phyloP scores from a whole-genome alignment of 2,888 invertebrate genomes.

The Ophraella communa region DNA sequence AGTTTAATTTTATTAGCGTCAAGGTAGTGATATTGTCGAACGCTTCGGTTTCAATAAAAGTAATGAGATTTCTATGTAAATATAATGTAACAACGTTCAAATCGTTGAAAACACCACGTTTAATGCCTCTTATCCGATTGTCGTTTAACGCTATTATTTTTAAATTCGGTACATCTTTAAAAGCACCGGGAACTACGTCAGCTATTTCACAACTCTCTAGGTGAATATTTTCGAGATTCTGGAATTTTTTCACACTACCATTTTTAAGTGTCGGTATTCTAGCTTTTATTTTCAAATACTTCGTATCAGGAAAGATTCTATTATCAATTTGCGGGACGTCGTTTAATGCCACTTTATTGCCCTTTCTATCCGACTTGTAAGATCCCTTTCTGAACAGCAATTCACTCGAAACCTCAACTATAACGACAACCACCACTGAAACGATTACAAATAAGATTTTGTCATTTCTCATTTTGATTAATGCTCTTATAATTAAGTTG shows the following conservation, averaged over 20 bases:
- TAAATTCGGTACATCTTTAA: constrained; percentile 38
- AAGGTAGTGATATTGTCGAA: constrained; percentile 48
- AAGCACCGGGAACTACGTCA: constrained; percentile 35
- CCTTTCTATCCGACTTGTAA: constrained; percentile 34
- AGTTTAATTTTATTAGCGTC: constrained; percentile 49
- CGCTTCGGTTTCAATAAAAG: constrained; percentile 40
- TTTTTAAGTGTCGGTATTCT: constrained; percentile 31
- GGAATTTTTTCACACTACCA: constrained; percentile 41
- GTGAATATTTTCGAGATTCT: constrained; percentile 41
- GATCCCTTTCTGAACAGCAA: constrained; percentile 37
- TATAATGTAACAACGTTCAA: constrained; percentile 33
- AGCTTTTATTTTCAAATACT: constrained; percentile 38
- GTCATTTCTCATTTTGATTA: constrained; percentile 5
- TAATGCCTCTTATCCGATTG: constrained; percentile 38
- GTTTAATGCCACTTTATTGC: constrained; percentile 19
- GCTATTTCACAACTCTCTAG: constrained; percentile 35
- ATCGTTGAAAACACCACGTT: constrained; percentile 41
- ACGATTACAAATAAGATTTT: neutral
- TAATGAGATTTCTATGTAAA: constrained; percentile 42
- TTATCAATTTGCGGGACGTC: constrained; percentile 33
- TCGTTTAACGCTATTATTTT: constrained; percentile 37
- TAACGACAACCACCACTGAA: neutral
- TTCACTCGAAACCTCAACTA: constrained; percentile 13
- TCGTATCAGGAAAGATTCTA: constrained; percentile 25
- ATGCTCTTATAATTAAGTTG: neutral